Conservation (phyloP, 2,113 vertebrate species). For the Nothobranchius furzeri region DNA sequence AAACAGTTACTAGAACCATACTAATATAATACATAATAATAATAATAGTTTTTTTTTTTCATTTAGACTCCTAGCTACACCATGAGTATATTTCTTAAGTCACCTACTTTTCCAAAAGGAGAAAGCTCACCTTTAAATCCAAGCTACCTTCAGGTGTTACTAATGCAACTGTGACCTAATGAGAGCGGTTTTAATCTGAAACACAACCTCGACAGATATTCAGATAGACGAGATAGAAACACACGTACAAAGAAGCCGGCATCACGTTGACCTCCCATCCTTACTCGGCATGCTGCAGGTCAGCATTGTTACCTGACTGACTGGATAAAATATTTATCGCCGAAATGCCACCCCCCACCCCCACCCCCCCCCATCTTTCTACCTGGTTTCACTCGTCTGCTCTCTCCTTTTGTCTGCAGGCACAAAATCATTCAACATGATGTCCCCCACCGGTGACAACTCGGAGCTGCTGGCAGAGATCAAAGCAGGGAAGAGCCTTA, state of each 20-base stretch:
- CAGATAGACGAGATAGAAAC: background rate
- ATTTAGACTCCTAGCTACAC: no score
- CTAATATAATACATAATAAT: no score
- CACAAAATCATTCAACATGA: conserved; percentile 99
- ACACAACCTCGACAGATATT: background rate
- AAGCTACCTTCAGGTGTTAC: conserved; percentile 10
- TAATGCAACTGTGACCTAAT: conserved; percentile 11
- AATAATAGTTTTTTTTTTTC: no score
- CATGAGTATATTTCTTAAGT: background rate
- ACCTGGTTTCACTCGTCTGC: conserved; percentile 52
- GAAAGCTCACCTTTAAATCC: conserved; percentile 28
- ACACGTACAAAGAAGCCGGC: background rate
- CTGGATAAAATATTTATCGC: conserved; percentile 70
- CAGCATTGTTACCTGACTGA: conserved; percentile 54
- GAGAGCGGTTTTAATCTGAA: background rate
- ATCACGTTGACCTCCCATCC: conserved; percentile 35
- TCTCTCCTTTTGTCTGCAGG: conserved; percentile 76
- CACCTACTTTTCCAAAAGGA: conserved; percentile 14
- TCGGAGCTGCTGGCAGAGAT: conserved; percentile 97
- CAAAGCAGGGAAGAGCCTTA: conserved; percentile 95
- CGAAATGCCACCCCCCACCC: conserved; percentile 57
- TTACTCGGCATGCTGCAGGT: conserved; percentile 33
- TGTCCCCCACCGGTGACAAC: conserved; percentile 97
- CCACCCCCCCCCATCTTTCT: conserved; percentile 39
- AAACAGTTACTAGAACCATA: no score